Conservation (phyloP, 2,113 vertebrate species). For the Chionis minor region DNA sequence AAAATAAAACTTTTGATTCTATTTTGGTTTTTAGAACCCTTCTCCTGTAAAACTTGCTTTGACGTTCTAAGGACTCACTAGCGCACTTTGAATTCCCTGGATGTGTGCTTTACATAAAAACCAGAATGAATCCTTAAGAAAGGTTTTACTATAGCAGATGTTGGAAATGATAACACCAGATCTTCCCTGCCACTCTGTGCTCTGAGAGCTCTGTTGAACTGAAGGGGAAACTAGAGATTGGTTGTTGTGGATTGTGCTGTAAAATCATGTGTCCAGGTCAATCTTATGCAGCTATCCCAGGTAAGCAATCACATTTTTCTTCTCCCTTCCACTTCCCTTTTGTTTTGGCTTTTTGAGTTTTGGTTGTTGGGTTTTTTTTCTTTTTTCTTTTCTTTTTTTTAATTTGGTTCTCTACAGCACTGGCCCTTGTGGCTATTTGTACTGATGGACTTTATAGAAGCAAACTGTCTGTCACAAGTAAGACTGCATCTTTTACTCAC, state of each 20-base stretch:
- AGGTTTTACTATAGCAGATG: background rate
- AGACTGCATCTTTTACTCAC: background rate
- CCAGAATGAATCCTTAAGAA: background rate
- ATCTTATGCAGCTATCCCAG: background rate
- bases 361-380: too few relatives aligned
- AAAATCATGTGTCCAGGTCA: background rate
- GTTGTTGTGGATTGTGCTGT: background rate
- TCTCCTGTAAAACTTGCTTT: background rate
- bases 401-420: background rate
- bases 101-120: background rate
- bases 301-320: background rate
- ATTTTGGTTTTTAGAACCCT: background rate
- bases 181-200: background rate
- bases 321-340: background rate
- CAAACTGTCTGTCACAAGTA: background rate
- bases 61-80: background rate
- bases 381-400: background rate
- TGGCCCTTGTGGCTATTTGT: background rate
- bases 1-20: background rate
- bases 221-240: background rate
- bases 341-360: too few relatives aligned
- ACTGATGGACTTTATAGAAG: background rate
- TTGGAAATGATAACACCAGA: background rate
- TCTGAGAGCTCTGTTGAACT: background rate
- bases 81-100: background rate